Conservation (phyloP, 2,888 invertebrate species). For the Pollenia labialis region DNA sequence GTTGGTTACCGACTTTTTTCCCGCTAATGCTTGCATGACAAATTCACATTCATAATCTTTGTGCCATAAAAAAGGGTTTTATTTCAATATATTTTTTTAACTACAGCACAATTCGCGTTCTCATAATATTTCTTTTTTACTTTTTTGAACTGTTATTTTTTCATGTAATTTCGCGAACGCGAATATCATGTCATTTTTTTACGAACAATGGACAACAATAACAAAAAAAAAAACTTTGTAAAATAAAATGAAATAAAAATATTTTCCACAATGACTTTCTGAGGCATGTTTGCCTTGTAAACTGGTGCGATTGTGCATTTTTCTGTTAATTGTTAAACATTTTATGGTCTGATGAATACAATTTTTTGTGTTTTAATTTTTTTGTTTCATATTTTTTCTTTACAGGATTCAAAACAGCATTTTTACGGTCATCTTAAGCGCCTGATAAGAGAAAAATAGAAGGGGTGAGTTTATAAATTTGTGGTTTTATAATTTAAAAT, state of each 20-base stretch:
- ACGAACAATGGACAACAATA: constrained; percentile 59
- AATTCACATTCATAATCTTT: constrained; percentile 81
- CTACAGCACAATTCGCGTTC: constrained; percentile 60
- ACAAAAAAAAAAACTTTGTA: constrained; percentile 23
- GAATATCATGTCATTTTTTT: constrained; percentile 72
- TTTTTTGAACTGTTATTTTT: constrained; percentile 36
- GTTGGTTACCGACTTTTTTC: constrained; percentile 35
- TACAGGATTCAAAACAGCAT: constrained; percentile 40
- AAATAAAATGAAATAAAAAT: constrained; percentile 58
- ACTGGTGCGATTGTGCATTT: constrained; percentile 77
- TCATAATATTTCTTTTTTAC: constrained; percentile 50
- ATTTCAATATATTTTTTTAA: constrained; percentile 47
- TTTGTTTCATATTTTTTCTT: constrained; percentile 62
- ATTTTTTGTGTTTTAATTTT: constrained; percentile 48
- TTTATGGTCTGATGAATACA: constrained; percentile 79
- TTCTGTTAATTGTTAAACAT: constrained; percentile 81
- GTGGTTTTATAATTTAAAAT: constrained; percentile 3
- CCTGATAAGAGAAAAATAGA: neutral
- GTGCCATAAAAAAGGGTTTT: constrained; percentile 65
- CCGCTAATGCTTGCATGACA: constrained; percentile 83
- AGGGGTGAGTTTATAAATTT: constrained; percentile 31
- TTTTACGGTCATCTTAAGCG: constrained; percentile 35
- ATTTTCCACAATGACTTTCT: constrained; percentile 72
- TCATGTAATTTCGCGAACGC: constrained; percentile 73
- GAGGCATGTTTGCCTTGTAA: constrained; percentile 78